phyloP scores from a whole-genome alignment of 1,140 invertebrate genomes.

The Samia ricini region DNA sequence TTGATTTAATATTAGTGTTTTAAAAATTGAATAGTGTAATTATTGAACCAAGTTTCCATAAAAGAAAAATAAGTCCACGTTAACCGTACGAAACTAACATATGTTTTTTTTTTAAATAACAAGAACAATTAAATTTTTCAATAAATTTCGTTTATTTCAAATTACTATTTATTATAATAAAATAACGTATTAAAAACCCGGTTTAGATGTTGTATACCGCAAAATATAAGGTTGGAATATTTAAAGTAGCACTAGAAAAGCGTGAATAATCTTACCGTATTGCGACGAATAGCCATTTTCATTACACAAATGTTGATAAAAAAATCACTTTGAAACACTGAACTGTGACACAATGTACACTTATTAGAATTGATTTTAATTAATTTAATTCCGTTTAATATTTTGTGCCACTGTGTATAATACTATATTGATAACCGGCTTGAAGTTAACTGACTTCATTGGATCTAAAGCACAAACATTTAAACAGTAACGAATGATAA shows the following conservation, averaged over 20 bases:
- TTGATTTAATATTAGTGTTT: too few species aligned
- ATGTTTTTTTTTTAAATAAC: too few species aligned
- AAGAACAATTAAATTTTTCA: not conserved
- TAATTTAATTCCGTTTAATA: conserved; percentile 6
- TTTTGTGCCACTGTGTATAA: conserved; percentile 3
- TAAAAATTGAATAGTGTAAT: too few species aligned
- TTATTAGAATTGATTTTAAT: not conserved
- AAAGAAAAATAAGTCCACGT: too few species aligned
- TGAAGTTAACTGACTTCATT: conserved; percentile 51
- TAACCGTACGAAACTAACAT: too few species aligned
- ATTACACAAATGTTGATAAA: conserved; percentile 14
- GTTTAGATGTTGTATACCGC: not conserved
- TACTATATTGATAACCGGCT: conserved; percentile 8
- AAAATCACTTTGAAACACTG: conserved; percentile 35
- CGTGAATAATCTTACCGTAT: conserved; percentile 43
- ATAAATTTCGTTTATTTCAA: not conserved
- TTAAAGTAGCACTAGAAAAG: not conserved
- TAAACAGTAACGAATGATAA: conserved; percentile 70
- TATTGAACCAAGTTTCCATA: too few species aligned
- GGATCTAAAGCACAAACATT: conserved; percentile 67
- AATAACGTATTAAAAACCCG: not conserved
- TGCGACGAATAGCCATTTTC: conserved; percentile 67
- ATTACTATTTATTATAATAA: not conserved
- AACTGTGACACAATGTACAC: conserved; percentile 11
- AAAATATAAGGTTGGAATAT: not conserved